Percentiles rank a stretch among this genome's conserved stretches.
These are phyloP conservation scores for Penaeus japonicus DNA, from an alignment of 1,140 invertebrate genomes.

Conservation along the genomic window DNA sequence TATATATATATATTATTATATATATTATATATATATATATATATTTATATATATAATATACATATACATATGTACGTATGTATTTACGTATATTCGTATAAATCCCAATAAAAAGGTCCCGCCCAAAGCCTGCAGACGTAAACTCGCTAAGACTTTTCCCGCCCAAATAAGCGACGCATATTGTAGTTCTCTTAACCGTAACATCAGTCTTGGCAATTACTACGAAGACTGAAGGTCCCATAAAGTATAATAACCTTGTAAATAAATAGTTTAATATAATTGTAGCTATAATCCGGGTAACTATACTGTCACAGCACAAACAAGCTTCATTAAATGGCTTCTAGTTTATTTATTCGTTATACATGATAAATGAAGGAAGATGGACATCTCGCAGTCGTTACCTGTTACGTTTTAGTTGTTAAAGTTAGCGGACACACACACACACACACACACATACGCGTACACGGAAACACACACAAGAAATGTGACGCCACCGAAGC, in stretches of 20 bases:
- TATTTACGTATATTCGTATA: too few relatives aligned
- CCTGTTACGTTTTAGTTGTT: too few relatives aligned
- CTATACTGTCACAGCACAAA: constrained; percentile 39
- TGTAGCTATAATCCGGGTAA: constrained; percentile 27
- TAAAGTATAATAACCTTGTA: constrained; percentile 55
- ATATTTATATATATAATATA: too few relatives aligned
- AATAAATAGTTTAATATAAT: constrained; percentile 53
- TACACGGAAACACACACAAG: background rate
- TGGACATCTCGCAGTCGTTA: too few relatives aligned
- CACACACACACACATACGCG: background rate
- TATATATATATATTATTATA: too few relatives aligned
- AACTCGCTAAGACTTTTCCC: too few relatives aligned
- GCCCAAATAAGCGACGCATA: too few relatives aligned
- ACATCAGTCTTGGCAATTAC: constrained; percentile 30
- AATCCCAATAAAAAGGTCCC: too few relatives aligned
- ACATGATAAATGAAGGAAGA: constrained; percentile 10
- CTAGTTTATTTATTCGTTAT: constrained; percentile 35
- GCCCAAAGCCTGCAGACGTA: too few relatives aligned
- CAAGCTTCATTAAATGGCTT: constrained; percentile 13
- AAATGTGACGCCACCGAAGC: too few relatives aligned
- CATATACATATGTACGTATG: too few relatives aligned
- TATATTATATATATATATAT: too few relatives aligned
- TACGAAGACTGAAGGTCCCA: constrained; percentile 31
- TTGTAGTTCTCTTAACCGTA: background rate
- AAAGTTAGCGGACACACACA: background rate